These are phyloP conservation scores for Calypte anna DNA, from an alignment of 2,113 vertebrate genomes.

Conservation along the genomic window DNA sequence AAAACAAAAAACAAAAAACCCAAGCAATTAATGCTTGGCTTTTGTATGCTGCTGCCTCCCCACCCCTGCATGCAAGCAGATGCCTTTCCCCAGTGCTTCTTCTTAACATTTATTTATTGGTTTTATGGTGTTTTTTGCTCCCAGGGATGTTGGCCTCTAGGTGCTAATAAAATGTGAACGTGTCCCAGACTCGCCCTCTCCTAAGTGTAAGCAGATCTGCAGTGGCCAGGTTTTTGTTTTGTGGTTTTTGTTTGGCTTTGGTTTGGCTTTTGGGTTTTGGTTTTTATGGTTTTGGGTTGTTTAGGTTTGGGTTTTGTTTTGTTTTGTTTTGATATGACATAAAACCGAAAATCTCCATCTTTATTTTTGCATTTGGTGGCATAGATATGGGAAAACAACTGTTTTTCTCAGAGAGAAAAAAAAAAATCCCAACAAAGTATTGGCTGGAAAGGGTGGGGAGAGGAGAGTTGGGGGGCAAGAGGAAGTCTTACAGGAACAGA, in stretches of 20 bases:
- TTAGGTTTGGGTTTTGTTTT: no score
- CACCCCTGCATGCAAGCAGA: not conserved
- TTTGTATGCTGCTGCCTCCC: not conserved
- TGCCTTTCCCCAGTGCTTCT: not conserved
- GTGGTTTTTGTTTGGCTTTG: no score
- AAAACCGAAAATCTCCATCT: not conserved
- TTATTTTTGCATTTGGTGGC: not conserved
- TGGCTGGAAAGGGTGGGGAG: no score
- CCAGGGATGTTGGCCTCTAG: not conserved
- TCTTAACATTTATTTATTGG: not conserved
- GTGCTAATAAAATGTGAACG: slow-evolving; percentile 12
- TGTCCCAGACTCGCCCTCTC: not conserved
- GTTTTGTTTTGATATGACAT: no score
- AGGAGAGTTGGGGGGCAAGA: not conserved
- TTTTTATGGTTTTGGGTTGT: no score
- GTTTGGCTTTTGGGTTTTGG: no score
- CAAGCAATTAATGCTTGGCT: not conserved
- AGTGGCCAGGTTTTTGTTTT: not conserved
- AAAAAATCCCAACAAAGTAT: not conserved
- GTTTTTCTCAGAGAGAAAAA: no score
- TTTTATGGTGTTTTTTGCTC: slow-evolving; percentile 16
- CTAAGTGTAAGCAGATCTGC: not conserved
- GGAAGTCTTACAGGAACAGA: not conserved
- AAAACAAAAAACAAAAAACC: not conserved
- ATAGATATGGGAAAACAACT: not conserved